These are phyloP conservation scores for Gonatopus flavifemur DNA, from an alignment of 1,140 invertebrate species.

Conservation along the genomic window DNA sequence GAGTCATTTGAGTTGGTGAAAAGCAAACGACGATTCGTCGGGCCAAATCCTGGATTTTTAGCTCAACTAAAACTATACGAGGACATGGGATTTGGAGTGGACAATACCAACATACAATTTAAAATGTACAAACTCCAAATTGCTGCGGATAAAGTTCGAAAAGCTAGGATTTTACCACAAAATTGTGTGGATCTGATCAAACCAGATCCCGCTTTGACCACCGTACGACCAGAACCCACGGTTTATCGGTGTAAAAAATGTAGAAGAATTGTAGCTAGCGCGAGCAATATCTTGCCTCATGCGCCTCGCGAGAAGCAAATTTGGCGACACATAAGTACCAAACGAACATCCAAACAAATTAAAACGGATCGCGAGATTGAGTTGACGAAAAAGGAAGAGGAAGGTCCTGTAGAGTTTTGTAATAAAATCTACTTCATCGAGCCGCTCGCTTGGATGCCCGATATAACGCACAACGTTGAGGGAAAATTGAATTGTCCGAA, in stretches of 20 bases:
- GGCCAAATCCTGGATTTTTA: constrained; percentile 75
- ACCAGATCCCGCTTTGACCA: constrained; percentile 75
- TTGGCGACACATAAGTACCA: constrained; percentile 54
- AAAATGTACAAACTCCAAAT: constrained; percentile 76
- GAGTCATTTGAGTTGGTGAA: constrained; percentile 72
- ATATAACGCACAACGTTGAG: constrained; percentile 67
- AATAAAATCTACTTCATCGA: constrained; percentile 77
- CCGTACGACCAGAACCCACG: constrained; percentile 75
- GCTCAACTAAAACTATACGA: constrained; percentile 76
- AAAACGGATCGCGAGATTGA: constrained; percentile 32
- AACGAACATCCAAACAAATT: constrained; percentile 26
- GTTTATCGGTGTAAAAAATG: constrained; percentile 81
- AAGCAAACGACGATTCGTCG: constrained; percentile 65
- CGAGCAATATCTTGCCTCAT: constrained; percentile 76
- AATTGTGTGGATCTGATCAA: constrained; percentile 75
- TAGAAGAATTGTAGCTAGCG: constrained; percentile 75
- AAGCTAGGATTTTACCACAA: constrained; percentile 81
- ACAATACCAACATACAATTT: constrained; percentile 71
- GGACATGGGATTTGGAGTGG: constrained; percentile 72
- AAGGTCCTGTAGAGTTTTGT: constrained; percentile 58
- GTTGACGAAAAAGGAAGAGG: constrained; percentile 42
- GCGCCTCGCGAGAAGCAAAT: constrained; percentile 58
- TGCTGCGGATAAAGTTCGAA: constrained; percentile 77
- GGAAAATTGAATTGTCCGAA: constrained; percentile 85
- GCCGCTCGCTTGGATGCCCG: constrained; percentile 80